A percentile compares a stretch with the other conserved stretches of the same genome.
Conservation (phyloP, 1,140 invertebrate species). For the Ericerus pela region DNA sequence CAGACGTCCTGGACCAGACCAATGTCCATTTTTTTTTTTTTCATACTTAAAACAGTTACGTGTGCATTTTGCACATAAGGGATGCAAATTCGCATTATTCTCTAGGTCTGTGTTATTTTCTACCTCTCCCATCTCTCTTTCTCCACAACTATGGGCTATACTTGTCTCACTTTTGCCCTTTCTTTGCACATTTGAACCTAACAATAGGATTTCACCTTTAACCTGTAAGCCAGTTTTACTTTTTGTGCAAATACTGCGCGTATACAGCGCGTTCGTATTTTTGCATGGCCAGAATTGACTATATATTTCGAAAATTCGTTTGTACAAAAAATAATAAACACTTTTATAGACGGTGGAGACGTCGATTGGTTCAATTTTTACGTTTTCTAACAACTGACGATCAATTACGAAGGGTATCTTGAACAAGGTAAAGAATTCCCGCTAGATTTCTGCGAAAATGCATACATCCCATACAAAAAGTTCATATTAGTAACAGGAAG, state of each 20-base stretch:
- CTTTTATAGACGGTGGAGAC: background rate
- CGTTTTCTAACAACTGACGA: background rate
- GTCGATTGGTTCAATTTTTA: background rate
- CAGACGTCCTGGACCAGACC: constrained; percentile 5
- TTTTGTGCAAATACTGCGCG: background rate
- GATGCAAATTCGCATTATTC: no score
- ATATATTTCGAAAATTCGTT: background rate
- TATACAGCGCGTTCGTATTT: no score
- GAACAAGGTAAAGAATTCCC: no score
- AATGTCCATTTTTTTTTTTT: background rate
- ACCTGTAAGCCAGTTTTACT: constrained; percentile 1
- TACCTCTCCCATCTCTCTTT: no score
- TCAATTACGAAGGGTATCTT: background rate
- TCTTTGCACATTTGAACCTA: background rate
- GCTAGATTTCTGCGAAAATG: background rate
- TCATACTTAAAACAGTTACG: constrained; percentile 8
- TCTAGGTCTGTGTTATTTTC: no score
- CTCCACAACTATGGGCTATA: background rate
- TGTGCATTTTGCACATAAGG: constrained; percentile 1
- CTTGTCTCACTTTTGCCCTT: background rate
- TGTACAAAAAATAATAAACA: background rate
- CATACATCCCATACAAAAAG: background rate
- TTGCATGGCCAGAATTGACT: background rate
- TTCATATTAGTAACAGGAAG: no score
- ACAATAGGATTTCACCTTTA: constrained; percentile 9